Conservation (phyloP, 1,140 invertebrate genomes). For the Bombus confusus region DNA sequence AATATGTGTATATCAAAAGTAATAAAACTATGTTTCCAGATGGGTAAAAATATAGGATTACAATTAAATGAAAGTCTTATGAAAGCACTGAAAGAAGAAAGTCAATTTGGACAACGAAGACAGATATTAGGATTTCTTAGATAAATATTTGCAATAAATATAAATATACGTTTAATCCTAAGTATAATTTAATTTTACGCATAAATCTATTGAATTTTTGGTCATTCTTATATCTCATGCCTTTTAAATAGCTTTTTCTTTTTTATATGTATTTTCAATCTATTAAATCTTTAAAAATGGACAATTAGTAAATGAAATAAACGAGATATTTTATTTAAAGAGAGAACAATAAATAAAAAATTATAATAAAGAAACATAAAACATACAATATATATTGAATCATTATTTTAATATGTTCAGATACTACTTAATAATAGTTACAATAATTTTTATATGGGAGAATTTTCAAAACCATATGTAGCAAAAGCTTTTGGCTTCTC, state of each 20-base stretch:
- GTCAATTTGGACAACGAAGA: conserved; percentile 71
- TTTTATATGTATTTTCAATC: neutral
- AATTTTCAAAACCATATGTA: conserved; percentile 86
- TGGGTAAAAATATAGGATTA: conserved; percentile 73
- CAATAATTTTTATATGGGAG: conserved; percentile 79
- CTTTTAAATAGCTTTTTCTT: neutral
- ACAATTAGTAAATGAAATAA: neutral
- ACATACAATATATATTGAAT: neutral
- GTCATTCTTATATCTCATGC: neutral
- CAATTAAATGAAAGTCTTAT: conserved; percentile 74
- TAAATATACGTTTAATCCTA: neutral
- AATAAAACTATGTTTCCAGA: conserved; percentile 66
- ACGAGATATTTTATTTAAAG: neutral
- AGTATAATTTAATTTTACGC: conserved; percentile 22
- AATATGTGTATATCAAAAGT: neutral
- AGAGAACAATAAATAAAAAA: neutral
- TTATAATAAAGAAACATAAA: neutral
- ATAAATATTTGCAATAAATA: conserved; percentile 61
- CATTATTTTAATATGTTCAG: conserved; percentile 12
- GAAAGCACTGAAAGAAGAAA: conserved; percentile 74
- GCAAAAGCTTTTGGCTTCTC: conserved; percentile 85
- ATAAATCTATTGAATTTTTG: conserved; percentile 7
- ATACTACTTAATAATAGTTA: conserved; percentile 14
- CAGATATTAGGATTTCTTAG: conserved; percentile 78
- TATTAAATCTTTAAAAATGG: neutral